phyloP scores from a whole-genome alignment of 2,888 invertebrate genomes.

The Stenichneumon culpator region DNA sequence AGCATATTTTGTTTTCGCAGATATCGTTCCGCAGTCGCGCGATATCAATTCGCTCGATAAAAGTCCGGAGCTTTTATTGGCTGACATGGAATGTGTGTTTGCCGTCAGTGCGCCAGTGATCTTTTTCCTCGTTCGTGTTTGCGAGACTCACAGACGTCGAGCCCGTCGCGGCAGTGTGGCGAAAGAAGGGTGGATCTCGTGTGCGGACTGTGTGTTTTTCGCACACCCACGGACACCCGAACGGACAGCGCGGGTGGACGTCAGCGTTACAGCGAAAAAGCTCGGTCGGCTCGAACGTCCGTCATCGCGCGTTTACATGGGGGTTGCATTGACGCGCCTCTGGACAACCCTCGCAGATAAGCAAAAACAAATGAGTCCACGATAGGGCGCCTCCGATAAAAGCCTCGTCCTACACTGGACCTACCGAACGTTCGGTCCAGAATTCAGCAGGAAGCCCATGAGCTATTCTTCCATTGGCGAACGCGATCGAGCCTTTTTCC shows the following conservation, averaged over 20 bases:
- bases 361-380: conserved; percentile 82
- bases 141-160: not conserved
- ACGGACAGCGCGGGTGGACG: not conserved
- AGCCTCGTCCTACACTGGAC: conserved; percentile 17
- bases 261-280: not conserved
- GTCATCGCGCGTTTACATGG: conserved; percentile 80
- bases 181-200: conserved; percentile 34
- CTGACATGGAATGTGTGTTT: conserved; percentile 4
- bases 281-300: conserved; percentile 72
- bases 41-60: conserved; percentile 5
- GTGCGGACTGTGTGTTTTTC: conserved; percentile 4
- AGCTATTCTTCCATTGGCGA: conserved; percentile 49
- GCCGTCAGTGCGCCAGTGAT: not conserved
- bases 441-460: conserved; percentile 28
- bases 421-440: conserved; percentile 20
- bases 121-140: not conserved
- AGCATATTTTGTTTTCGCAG: not conserved
- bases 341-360: conserved; percentile 74
- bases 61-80: conserved; percentile 8
- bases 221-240: not conserved
- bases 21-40: not conserved
- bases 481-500: conserved; percentile 30
- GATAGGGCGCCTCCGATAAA: conserved; percentile 72
- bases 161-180: not conserved
- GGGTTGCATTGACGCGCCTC: conserved; percentile 73